Evolutionary conservation across 2,113 vertebrate genomes (phyloP).

Genomic region (Phocoena phocoena): DNA sequence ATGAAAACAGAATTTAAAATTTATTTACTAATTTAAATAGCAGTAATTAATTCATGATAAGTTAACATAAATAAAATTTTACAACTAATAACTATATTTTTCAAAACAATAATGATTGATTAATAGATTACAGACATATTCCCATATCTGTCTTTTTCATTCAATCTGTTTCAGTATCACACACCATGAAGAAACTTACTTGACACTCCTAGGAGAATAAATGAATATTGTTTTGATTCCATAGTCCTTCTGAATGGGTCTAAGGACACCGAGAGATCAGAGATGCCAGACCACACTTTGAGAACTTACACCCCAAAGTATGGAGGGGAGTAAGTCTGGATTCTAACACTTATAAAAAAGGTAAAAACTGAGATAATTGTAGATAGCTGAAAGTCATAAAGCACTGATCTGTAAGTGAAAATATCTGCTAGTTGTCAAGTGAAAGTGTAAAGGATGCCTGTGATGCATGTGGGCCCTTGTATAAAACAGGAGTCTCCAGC

Average conservation of each 20-base stretch:
- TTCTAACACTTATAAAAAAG: not conserved
- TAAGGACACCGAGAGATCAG: not conserved
- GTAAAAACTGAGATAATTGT: not conserved
- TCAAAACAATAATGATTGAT: not conserved
- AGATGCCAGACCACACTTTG: not conserved
- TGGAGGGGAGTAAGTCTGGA: fast-evolving
- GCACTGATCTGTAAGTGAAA: not conserved
- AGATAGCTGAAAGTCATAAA: not conserved
- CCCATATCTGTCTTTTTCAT: not conserved
- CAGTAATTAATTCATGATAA: not conserved
- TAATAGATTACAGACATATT: not conserved
- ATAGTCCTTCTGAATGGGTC: fast-evolving
- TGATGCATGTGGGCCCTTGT: not conserved
- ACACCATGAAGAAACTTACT: not conserved
- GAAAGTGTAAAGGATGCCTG: not conserved
- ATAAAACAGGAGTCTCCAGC: not conserved
- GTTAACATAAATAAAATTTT: not conserved
- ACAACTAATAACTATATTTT: not conserved
- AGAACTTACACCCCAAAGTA: not conserved
- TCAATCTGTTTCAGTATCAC: not conserved
- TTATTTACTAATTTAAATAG: not conserved
- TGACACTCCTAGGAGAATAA: not conserved
- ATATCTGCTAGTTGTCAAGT: not conserved
- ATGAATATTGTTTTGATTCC: not conserved
- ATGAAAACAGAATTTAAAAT: not conserved